These are phyloP conservation scores for Oxyura jamaicensis DNA, from an alignment of 2,113 vertebrate genomes.

Conservation along the genomic window DNA sequence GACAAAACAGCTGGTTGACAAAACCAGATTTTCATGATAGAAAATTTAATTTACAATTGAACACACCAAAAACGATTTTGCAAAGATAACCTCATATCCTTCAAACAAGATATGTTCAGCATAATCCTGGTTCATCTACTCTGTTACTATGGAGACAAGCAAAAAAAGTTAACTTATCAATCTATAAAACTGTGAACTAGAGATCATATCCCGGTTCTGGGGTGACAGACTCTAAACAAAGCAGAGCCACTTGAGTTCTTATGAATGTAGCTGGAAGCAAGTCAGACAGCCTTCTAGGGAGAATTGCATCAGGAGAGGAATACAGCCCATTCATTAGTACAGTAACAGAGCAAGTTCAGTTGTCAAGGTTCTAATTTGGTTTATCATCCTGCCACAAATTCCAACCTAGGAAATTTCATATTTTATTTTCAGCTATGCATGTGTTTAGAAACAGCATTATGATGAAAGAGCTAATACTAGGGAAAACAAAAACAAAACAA, in stretches of 20 bases:
- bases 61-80: background rate
- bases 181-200: background rate
- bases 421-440: background rate
- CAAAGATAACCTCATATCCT: background rate
- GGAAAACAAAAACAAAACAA: background rate
- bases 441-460: background rate
- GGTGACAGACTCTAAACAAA: background rate
- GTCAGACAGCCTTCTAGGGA: background rate
- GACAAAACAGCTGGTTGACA: background rate
- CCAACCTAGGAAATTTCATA: background rate
- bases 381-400: background rate
- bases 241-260: background rate
- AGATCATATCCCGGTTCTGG: background rate
- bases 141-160: background rate
- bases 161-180: background rate
- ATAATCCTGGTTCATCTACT: background rate
- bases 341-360: background rate
- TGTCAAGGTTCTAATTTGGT: background rate
- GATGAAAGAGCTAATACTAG: background rate
- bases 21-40: background rate
- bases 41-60: background rate
- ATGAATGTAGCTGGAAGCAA: background rate
- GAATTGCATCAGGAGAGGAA: background rate
- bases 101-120: background rate
- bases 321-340: background rate